A percentile compares a stretch with the other conserved stretches of the same genome.
phyloP scores from a whole-genome alignment of 2,113 vertebrate species.

The Kobus ellipsiprymnus region DNA sequence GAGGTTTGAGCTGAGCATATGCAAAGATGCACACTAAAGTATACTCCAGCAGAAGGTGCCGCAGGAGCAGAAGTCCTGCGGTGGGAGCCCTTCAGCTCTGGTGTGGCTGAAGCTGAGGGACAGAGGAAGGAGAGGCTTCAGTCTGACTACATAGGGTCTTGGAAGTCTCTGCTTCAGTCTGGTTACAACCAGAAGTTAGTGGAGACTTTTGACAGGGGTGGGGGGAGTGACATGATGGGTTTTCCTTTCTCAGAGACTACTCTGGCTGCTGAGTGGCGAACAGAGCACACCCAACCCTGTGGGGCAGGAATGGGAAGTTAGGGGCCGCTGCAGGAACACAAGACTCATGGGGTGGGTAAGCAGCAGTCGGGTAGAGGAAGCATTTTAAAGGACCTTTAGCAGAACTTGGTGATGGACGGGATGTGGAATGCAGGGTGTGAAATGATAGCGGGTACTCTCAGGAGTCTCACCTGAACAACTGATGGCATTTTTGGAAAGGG shows the following conservation, averaged over 20 bases:
- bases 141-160: neutral
- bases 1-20: neutral
- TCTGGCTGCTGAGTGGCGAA: neutral
- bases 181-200: neutral
- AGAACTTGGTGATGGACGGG: neutral
- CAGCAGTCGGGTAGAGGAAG: neutral
- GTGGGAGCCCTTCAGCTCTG: neutral
- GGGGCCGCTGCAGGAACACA: neutral
- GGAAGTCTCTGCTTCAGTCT: neutral
- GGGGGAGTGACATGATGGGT: neutral
- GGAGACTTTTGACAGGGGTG: neutral
- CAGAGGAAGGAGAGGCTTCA: neutral
- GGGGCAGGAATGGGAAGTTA: neutral
- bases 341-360: neutral
- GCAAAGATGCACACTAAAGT: neutral
- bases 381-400: neutral
- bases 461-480: neutral
- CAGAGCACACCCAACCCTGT: neutral
- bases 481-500: neutral
- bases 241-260: neutral
- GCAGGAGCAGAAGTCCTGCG: neutral
- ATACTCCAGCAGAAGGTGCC: neutral
- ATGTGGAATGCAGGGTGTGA: neutral
- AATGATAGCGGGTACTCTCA: neutral
- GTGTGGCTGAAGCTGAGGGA: neutral